Evolutionary conservation across 2,797 vertebrate genomes (phyloP).

Genomic region (Neoniphon sammara): DNA sequence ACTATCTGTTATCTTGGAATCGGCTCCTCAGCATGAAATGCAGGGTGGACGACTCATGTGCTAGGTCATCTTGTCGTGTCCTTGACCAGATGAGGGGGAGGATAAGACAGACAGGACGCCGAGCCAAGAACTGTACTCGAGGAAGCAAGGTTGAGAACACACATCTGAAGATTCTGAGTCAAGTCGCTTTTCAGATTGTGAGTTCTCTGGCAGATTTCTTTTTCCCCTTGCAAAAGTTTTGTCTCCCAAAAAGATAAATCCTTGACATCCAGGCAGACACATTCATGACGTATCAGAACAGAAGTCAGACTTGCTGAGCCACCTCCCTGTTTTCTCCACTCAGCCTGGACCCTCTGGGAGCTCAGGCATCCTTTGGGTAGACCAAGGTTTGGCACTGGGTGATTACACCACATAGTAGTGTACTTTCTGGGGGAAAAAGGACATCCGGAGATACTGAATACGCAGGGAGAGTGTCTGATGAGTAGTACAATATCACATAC

Average conservation of each 20-base stretch:
- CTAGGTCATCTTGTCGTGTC: conserved; percentile 41
- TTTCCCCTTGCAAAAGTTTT: conserved; percentile 24
- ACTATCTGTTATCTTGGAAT: conserved; percentile 54
- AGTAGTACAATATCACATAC: conserved; percentile 39
- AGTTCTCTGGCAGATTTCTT: conserved; percentile 3
- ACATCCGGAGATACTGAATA: conserved; percentile 21
- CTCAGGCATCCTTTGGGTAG: conserved; percentile 42
- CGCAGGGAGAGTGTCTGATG: conserved; percentile 29
- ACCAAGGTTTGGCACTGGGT: conserved; percentile 75
- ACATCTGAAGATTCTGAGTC: conserved; percentile 29
- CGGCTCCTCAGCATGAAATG: conserved; percentile 57
- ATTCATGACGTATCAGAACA: conserved; percentile 53
- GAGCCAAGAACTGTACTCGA: conserved; percentile 30
- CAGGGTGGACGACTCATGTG: conserved; percentile 41
- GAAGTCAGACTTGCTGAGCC: conserved; percentile 29
- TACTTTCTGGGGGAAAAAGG: conserved; percentile 17
- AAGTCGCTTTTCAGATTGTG: conserved; percentile 44
- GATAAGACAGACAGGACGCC: conserved; percentile 23
- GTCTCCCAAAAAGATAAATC: conserved; percentile 34
- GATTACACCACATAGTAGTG: conserved; percentile 49
- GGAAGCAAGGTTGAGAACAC: conserved; percentile 39
- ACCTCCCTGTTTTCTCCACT: conserved; percentile 4
- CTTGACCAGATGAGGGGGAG: conserved; percentile 45
- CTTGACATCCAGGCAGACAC: conserved; percentile 50
- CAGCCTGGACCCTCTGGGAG: conserved; percentile 29